Evolutionary conservation across 64 coral and sea anemone genomes (phyloP).

Genomic region (Orbicella faveolata): DNA sequence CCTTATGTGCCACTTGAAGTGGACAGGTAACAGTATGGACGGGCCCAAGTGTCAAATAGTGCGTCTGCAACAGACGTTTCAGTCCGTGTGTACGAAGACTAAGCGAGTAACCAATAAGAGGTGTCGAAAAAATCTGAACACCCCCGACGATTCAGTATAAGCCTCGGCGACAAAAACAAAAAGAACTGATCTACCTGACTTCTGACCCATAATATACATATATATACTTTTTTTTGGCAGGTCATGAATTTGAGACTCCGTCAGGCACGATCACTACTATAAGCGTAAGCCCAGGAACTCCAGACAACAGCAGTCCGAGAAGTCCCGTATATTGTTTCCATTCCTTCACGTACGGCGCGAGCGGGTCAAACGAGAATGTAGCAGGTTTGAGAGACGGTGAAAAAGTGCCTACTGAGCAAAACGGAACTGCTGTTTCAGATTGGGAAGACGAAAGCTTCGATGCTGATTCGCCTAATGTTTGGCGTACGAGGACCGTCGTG

Average conservation of each 20-base stretch:
- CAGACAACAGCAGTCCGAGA: background rate
- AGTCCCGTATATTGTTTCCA: conserved; percentile 43
- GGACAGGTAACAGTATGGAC: too few species aligned
- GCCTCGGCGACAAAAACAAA: background rate
- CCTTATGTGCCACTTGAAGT: too few species aligned
- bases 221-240: background rate
- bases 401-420: background rate
- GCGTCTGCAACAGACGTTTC: too few species aligned
- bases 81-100: too few species aligned
- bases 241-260: background rate
- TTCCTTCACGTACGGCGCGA: conserved; percentile 31
- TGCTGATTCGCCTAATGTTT: conserved; percentile 32
- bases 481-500: conserved; percentile 2
- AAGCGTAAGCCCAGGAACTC: background rate
- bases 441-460: conserved; percentile 16
- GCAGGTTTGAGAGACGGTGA: background rate
- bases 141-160: background rate
- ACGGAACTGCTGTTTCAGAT: background rate
- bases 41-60: too few species aligned
- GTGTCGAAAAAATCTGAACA: background rate
- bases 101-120: too few species aligned
- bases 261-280: conserved; percentile 5
- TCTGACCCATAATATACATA: too few species aligned
- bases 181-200: too few species aligned
- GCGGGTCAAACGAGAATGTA: background rate